Percentiles rank a stretch among this genome's conserved stretches.
These are phyloP conservation scores for human (Homo sapiens) DNA, from an alignment of 2,113 vertebrate species.

Conservation along the genomic window GRCh38 chr13:33780001-33780500, in stretches of 20 bases:
- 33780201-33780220: not conserved
- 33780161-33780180: not conserved
- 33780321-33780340: not conserved
- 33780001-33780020: not conserved
- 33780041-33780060: not conserved
- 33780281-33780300: not conserved
- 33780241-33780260: not conserved
- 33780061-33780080: not conserved
- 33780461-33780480: not conserved
- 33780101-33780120: not conserved
- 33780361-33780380: not conserved
- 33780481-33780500: not conserved
- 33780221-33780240: not conserved
- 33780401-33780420: not conserved
- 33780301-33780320: fast-evolving
- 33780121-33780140: not conserved
- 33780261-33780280: no score
- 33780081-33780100: not conserved
- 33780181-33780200: not conserved
- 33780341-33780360: no score
- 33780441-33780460: not conserved
- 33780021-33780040: not conserved
- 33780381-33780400: not conserved
- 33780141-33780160: not conserved
- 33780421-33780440: not conserved